Evolutionary conservation across 2,113 vertebrate genomes (phyloP).

Genomic region (Amazona guildingii): DNA sequence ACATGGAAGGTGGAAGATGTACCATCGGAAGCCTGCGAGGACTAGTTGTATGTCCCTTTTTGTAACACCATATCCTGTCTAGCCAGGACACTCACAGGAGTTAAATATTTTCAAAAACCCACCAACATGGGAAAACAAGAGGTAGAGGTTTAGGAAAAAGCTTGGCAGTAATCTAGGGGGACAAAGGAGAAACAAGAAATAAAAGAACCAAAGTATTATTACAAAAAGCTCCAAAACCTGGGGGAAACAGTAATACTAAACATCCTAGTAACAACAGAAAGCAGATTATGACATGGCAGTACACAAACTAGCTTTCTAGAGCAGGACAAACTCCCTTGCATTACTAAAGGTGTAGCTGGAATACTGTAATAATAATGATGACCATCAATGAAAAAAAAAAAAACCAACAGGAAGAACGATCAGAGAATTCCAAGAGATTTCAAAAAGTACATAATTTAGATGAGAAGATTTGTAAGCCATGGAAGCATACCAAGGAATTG

Average conservation of each 20-base stretch:
- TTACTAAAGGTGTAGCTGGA: background rate
- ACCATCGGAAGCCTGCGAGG: background rate
- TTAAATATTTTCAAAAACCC: conserved; percentile 41
- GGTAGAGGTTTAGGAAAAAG: conserved; percentile 35
- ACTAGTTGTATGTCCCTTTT: background rate
- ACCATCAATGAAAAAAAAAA: background rate
- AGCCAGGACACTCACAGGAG: background rate
- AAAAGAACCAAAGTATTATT: background rate
- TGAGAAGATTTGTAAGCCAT: background rate
- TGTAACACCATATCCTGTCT: background rate
- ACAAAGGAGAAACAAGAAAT: background rate
- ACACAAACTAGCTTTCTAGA: conserved; percentile 4
- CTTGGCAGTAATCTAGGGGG: background rate
- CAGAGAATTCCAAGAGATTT: background rate
- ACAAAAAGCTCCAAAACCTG: background rate
- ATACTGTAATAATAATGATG: background rate
- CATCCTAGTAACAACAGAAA: background rate
- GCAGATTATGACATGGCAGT: background rate
- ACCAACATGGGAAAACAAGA: conserved; percentile 41
- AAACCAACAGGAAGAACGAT: background rate
- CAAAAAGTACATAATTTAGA: background rate
- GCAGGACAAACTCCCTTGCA: background rate
- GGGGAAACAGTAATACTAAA: background rate
- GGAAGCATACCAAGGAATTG: background rate
- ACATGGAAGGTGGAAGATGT: background rate